Conservation (phyloP, 1,140 invertebrate species). For the Trachelipus rathkii region DNA sequence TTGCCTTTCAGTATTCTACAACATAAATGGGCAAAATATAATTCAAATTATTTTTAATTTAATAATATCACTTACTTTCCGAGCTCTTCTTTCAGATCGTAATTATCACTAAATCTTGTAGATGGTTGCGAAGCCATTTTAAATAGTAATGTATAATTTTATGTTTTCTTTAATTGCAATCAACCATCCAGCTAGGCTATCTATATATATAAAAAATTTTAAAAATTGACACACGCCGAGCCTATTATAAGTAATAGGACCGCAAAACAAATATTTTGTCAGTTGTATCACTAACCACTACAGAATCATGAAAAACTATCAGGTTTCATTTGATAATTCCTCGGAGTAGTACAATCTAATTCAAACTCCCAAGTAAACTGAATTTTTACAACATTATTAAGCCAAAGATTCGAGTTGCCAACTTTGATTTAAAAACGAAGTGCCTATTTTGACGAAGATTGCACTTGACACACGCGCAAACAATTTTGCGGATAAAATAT, state of each 20-base stretch:
- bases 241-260: neutral
- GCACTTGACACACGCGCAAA: constrained; percentile 6
- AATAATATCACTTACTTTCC: constrained; percentile 82
- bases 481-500: neutral
- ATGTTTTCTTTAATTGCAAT: neutral
- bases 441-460: neutral
- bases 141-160: neutral
- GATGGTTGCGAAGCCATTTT: constrained; percentile 46
- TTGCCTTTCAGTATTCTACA: too few species aligned
- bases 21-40: too few species aligned
- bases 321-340: neutral
- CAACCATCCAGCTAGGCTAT: neutral
- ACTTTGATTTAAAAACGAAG: neutral
- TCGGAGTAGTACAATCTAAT: neutral
- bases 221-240: neutral
- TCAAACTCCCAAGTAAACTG: neutral
- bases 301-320: neutral
- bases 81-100: constrained; percentile 98
- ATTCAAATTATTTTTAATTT: too few species aligned
- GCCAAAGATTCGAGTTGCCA: neutral
- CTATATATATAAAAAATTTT: neutral
- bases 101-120: constrained; percentile 91
- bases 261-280: neutral
- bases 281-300: neutral
- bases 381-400: constrained; percentile 1